phyloP scores from a whole-genome alignment of 2,888 invertebrate genomes.

The Anoncus sp. region DNA sequence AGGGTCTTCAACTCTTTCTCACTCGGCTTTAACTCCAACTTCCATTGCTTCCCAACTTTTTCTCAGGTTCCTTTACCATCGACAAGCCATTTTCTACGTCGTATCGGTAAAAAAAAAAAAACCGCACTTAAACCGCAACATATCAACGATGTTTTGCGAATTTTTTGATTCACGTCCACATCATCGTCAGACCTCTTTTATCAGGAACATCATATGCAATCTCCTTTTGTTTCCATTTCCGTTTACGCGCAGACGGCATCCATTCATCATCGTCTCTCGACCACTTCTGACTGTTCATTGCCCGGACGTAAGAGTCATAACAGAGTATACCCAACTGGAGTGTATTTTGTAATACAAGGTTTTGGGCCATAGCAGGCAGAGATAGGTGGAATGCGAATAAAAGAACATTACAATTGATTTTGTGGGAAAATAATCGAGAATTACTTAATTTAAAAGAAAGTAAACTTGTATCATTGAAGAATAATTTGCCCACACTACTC shows the following conservation, averaged over 20 bases:
- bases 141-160: conserved; percentile 10
- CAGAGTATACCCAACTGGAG: conserved; percentile 3
- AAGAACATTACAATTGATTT: background rate
- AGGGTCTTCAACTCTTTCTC: conserved; percentile 6
- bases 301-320: conserved; percentile 5
- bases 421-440: background rate
- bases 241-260: conserved; percentile 5
- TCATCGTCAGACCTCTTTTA: conserved; percentile 11
- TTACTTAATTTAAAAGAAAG: background rate
- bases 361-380: background rate
- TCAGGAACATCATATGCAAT: conserved; percentile 34
- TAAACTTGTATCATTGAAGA: background rate
- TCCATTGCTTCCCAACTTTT: conserved; percentile 4
- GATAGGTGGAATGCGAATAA: too few species aligned
- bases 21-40: conserved; percentile 1
- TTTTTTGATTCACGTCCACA: background rate
- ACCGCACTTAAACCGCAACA: background rate
- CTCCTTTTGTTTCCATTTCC: conserved; percentile 25
- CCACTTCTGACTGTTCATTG: background rate
- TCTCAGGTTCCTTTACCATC: background rate
- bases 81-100: conserved; percentile 3
- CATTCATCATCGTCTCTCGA: conserved; percentile 42
- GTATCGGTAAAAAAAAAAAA: conserved; percentile 3
- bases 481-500: background rate
- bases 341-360: conserved; percentile 3